Evolutionary conservation across 2,797 vertebrate genomes (phyloP), one percentile per base, ranked within the genome.

Genomic region (Poliocrania exsul): DNA sequence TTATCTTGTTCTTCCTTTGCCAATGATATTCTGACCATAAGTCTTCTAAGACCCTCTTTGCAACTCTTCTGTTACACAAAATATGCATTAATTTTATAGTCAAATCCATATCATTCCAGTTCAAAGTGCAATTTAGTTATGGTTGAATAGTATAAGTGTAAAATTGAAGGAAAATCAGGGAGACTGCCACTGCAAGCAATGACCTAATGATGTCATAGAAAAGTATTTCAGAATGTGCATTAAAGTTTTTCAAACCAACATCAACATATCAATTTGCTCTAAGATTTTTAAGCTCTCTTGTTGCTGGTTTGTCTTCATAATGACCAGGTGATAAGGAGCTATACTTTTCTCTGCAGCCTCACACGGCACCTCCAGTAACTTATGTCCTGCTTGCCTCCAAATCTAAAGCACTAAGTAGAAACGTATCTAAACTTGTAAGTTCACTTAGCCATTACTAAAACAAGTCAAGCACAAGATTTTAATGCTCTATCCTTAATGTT

Each of bases 191-290:
- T 50, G 53, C 21, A 79, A 89, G 31, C 16, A 13, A 6, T 5
- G 2, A 65, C 66, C 21, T 49, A 70, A 78, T 0, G 0, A n/a
- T 10, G 19, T 31, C 65, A 77, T 5, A 19, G 46, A 25, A 49
- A 81, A 77, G 17, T 49, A 82, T 60, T 86, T 91, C 67, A 87
- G 60, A 87, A 78, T 2, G 9, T 21, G 20, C 31, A n/a, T 29
- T 57, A 75, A 62, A 75, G 35, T 16, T 78, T 67, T 74, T 31
- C 5, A 67, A 82, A 62, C 21, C 31, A 74, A 65, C 29, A 61
- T 4, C 57, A n/a, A n/a, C 37, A 17, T 5, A 9, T n/a, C 54
- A 64, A 10, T 77, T 40, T 73, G 31, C 38, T 29, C n/a, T n/a
- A 84, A 67, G 37, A 71, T 19, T 37, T 37, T 81, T 3, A 78